These are phyloP conservation scores for Enteromius afrohamiltoni DNA, from an alignment of 2,797 vertebrate species.

Conservation along the genomic window DNA sequence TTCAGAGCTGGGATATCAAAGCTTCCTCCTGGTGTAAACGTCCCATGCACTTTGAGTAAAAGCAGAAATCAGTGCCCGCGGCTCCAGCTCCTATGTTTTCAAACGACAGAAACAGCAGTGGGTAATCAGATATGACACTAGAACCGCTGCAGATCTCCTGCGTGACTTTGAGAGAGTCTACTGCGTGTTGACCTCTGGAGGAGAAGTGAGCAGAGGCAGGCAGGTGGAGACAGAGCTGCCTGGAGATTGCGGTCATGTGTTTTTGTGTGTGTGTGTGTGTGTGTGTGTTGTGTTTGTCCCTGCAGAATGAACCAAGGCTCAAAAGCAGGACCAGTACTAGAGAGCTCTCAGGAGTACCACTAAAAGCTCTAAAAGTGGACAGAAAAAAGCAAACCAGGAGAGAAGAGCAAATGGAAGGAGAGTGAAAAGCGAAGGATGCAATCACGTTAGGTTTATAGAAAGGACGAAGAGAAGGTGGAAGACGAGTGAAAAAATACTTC, in stretches of 20 bases:
- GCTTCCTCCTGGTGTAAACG: slow-evolving; percentile 58
- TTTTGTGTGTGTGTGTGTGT: slow-evolving; percentile 24
- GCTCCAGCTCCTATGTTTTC: slow-evolving; percentile 43
- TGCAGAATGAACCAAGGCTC: slow-evolving; percentile 42
- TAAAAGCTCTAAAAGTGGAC: slow-evolving; percentile 62
- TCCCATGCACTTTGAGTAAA: slow-evolving; percentile 50
- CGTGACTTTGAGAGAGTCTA: slow-evolving; percentile 43
- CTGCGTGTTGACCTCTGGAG: slow-evolving; percentile 54
- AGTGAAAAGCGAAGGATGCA: slow-evolving; percentile 33
- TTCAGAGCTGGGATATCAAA: slow-evolving; percentile 52
- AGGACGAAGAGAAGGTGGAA: not conserved
- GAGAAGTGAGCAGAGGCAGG: slow-evolving; percentile 31
- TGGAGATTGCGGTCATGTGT: slow-evolving; percentile 12
- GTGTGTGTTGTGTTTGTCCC: slow-evolving; percentile 37
- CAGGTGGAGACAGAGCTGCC: slow-evolving; percentile 34
- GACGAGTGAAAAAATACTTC: not conserved
- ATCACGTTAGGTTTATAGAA: slow-evolving; percentile 36
- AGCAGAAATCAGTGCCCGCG: slow-evolving; percentile 33
- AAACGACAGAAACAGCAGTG: slow-evolving; percentile 45
- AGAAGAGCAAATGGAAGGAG: slow-evolving; percentile 42
- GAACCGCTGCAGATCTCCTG: slow-evolving; percentile 34
- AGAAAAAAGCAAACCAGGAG: slow-evolving; percentile 43
- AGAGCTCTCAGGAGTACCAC: slow-evolving; percentile 55
- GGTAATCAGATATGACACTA: slow-evolving; percentile 39
- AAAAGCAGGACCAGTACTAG: slow-evolving; percentile 48